These are phyloP conservation scores for rabbit (Oryctolagus cuniculus) DNA, from an alignment of 2,113 vertebrate genomes.

Conservation along the genomic window mOryCun1.1 NC_091435.1:121795001-121795500, in stretches of 20 bases:
- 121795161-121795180: neutral
- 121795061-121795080: neutral
- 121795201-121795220: neutral
- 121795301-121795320: neutral
- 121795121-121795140: neutral
- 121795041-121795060: neutral
- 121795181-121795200: neutral
- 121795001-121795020: neutral
- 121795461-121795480: constrained; percentile 69
- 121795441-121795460: constrained; percentile 31
- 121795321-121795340: neutral
- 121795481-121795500: constrained; percentile 75
- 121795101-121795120: neutral
- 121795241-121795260: too few species aligned
- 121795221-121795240: too few species aligned
- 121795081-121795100: neutral
- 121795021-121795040: neutral
- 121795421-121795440: constrained; percentile 44
- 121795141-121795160: neutral
- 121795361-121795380: constrained; percentile 14
- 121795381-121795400: constrained; percentile 52
- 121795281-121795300: neutral
- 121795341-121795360: neutral
- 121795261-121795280: neutral
- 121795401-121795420: constrained; percentile 65